Base-by-base conservation (phyloP, 2,113 vertebrate genomes). In the Xiphorhynchus elegans region DNA sequence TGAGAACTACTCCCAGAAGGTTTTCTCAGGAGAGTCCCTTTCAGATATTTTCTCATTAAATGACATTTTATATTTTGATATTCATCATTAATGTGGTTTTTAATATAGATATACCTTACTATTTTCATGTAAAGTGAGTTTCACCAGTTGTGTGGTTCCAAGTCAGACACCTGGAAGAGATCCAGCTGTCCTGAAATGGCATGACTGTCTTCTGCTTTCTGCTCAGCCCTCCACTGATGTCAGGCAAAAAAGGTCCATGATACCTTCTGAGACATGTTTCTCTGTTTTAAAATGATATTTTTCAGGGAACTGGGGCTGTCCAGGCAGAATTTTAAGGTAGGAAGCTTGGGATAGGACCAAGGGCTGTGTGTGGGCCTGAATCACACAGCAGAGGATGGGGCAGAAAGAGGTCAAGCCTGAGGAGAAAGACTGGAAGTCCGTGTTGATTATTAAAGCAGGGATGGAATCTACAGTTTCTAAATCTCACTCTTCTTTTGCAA, bases 201-300 rank as follows among this genome's bases (percentile, higher is more conserved):
- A 44, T 0, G 0, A 42, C 21, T 35, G n/a, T 42, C 35, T 83
- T 55, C 53, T 86, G 58, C 33, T 37, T 80, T 83, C 82, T 83
- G 2, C 53, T 76, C 58, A 33, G 26, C 56, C 52, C 2, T 19
- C 60, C 74, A 31, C 39, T 80, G 40, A 7, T 58, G 15, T 50
- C 67, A 83, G 63, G 44, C 47, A 83, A 55, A 81, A 81, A 39
- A 5, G 6, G 8, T n/a, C 39, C 35, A 23, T 37, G 37, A 37
- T 6, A 26, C 6, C 23, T 72, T 59, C 49, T 0, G 1, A 63
- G 28, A 10, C 0, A 24, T 46, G 67, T 39, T 72, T 17, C 47
- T 2, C 2, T 42, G 35, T 72, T 88, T 90, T 70, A 63, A 85
- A 83, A 31, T 25, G 20, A 24, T 40, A 6, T n/a, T 78, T 35